phyloP scores from a whole-genome alignment of 2,113 vertebrate genomes.

The Brachirus orientalis region DNA sequence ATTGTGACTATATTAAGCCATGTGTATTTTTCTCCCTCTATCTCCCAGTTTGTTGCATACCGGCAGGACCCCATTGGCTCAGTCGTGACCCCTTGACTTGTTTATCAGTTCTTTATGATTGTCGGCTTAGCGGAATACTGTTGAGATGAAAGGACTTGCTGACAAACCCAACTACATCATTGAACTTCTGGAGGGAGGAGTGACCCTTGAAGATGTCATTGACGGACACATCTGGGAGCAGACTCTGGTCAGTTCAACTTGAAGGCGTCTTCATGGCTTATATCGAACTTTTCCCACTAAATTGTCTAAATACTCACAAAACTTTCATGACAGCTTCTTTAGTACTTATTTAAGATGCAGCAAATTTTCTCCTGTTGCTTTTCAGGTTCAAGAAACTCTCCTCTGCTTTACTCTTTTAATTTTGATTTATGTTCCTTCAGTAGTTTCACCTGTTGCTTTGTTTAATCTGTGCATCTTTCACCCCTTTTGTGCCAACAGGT shows the following conservation, averaged over 20 bases:
- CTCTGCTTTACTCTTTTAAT: too few relatives aligned
- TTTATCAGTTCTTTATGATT: constrained; percentile 97
- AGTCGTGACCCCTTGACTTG: constrained; percentile 87
- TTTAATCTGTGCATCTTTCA: neutral
- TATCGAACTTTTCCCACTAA: too few relatives aligned
- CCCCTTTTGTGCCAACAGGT: constrained; percentile 75
- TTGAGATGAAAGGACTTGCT: constrained; percentile 99
- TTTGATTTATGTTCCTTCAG: neutral
- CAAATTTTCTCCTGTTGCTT: too few relatives aligned
- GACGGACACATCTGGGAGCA: constrained; percentile 95
- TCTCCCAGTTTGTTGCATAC: constrained; percentile 98
- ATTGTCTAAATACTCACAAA: neutral
- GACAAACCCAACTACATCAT: constrained; percentile 95
- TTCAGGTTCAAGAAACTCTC: too few relatives aligned
- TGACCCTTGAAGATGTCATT: constrained; percentile 92
- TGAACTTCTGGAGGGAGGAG: constrained; percentile 93
- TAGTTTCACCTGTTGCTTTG: neutral
- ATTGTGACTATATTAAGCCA: neutral
- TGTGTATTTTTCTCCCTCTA: neutral
- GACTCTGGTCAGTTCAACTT: constrained; percentile 86
- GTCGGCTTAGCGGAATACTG: constrained; percentile 97
- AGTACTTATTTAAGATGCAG: neutral
- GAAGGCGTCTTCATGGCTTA: too few relatives aligned
- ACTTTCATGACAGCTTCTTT: neutral
- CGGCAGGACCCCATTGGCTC: constrained; percentile 95